Evolutionary conservation across 2,797 vertebrate species (phyloP).

Genomic region (Centroberyx gerrardi): DNA sequence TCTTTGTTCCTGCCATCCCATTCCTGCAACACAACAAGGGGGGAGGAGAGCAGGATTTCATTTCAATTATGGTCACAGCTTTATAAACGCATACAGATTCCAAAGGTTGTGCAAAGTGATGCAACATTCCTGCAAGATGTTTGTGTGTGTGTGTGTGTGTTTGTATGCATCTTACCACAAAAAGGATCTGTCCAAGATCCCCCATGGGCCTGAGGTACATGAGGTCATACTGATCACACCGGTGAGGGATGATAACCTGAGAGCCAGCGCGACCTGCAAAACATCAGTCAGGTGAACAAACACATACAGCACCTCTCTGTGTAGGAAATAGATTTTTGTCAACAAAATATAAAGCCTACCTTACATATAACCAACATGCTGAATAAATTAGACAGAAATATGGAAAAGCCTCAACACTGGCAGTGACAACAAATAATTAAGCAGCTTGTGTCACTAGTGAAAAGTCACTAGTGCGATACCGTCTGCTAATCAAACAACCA

Average conservation of each 20-base stretch:
- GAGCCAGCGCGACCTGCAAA: constrained; percentile 92
- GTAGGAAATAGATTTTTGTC: not conserved
- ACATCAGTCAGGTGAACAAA: constrained; percentile 1
- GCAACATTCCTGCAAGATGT: not conserved
- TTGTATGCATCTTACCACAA: constrained; percentile 85
- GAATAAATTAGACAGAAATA: too few relatives aligned
- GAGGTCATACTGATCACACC: constrained; percentile 93
- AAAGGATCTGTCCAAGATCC: constrained; percentile 95
- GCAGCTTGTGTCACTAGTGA: too few relatives aligned
- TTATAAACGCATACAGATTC: not conserved
- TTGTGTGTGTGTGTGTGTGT: not conserved
- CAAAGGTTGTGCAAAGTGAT: not conserved
- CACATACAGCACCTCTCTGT: not conserved
- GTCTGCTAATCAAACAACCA: not conserved
- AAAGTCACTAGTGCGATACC: not conserved
- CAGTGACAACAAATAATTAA: too few relatives aligned
- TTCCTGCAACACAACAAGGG: constrained; percentile 83
- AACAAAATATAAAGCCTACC: too few relatives aligned
- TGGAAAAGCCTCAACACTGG: too few relatives aligned
- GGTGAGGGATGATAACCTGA: constrained; percentile 93
- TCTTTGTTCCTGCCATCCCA: constrained; percentile 93
- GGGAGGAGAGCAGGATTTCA: not conserved
- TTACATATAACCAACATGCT: too few relatives aligned
- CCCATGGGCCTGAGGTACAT: constrained; percentile 96
- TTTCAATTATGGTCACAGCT: not conserved